Conservation (phyloP, 92 coral and sea anemone species). For the Actinernus sp. region DNA sequence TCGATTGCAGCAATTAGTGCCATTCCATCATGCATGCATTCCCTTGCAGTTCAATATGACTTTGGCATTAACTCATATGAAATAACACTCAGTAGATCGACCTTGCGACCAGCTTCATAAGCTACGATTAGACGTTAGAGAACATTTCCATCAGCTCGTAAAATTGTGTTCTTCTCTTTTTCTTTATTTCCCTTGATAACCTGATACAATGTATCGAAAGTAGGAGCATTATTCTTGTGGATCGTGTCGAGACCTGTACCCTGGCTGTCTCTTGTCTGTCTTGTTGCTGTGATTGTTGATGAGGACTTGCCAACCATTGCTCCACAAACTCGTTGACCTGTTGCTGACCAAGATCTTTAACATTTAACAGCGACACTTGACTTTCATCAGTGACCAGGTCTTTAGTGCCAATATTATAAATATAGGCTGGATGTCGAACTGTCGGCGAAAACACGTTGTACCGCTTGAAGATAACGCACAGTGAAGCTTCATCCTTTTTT, state of each 20-base stretch:
- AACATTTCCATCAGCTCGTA: conserved; percentile 58
- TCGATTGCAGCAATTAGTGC: conserved; percentile 55
- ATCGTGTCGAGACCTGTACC: conserved; percentile 31
- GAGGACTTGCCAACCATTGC: conserved; percentile 33
- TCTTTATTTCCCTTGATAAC: conserved; percentile 55
- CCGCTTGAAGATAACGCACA: conserved; percentile 40
- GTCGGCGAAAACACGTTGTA: conserved; percentile 52
- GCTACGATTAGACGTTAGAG: conserved; percentile 59
- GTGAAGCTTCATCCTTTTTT: conserved; percentile 55
- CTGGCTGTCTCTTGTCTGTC: conserved; percentile 24
- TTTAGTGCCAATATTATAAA: conserved; percentile 73
- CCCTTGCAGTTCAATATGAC: conserved; percentile 25
- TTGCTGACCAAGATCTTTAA: conserved; percentile 52
- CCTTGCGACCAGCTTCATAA: conserved; percentile 69
- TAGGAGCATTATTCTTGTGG: conserved; percentile 69
- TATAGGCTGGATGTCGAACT: conserved; percentile 65
- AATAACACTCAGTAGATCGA: conserved; percentile 49
- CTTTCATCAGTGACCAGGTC: conserved; percentile 67
- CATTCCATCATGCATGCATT: conserved; percentile 51
- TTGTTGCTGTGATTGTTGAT: neutral
- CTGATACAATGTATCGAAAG: conserved; percentile 62
- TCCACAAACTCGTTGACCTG: conserved; percentile 57
- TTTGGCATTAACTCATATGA: conserved; percentile 44
- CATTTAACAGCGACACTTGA: conserved; percentile 53
- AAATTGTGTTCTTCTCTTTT: conserved; percentile 39